phyloP scores from a whole-genome alignment of 1,140 invertebrate genomes.

The Lordiphosa collinella region DNA sequence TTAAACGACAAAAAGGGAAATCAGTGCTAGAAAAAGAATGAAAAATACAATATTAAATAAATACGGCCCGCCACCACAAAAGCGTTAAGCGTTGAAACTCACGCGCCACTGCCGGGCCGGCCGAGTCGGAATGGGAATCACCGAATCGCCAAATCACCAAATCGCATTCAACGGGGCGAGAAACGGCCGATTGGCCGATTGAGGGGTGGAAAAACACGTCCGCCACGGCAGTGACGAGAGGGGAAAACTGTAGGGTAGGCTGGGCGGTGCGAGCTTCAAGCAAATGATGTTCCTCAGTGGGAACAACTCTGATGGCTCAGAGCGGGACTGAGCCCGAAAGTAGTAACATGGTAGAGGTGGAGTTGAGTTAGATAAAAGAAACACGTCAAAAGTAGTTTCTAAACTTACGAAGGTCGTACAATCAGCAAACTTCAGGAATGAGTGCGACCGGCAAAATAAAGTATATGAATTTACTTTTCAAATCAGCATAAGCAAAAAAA shows the following conservation, averaged over 20 bases:
- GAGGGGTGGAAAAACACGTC: slow-evolving; percentile 1
- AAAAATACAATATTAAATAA: slow-evolving; percentile 77
- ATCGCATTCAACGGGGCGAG: slow-evolving; percentile 3
- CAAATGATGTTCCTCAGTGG: no score
- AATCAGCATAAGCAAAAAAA: no score
- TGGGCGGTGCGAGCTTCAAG: no score
- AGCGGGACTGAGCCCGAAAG: no score
- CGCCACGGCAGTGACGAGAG: neutral
- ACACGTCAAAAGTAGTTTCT: no score
- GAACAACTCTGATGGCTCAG: no score
- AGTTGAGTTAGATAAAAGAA: no score
- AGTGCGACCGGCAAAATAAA: no score
- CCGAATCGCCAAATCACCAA: slow-evolving; percentile 10
- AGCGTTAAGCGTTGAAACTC: slow-evolving; percentile 73
- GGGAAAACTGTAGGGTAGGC: neutral
- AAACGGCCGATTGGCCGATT: slow-evolving; percentile 15
- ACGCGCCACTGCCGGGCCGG: slow-evolving; percentile 52
- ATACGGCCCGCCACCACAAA: slow-evolving; percentile 66
- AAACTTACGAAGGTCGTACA: no score
- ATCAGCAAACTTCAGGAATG: no score
- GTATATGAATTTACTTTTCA: no score
- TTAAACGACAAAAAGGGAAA: slow-evolving; percentile 77
- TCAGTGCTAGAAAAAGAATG: slow-evolving; percentile 68
- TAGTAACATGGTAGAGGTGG: no score
- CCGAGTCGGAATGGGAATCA: neutral